phyloP scores from a whole-genome alignment of 2,888 invertebrate genomes.

The Caenorhabditis virilis region DNA sequence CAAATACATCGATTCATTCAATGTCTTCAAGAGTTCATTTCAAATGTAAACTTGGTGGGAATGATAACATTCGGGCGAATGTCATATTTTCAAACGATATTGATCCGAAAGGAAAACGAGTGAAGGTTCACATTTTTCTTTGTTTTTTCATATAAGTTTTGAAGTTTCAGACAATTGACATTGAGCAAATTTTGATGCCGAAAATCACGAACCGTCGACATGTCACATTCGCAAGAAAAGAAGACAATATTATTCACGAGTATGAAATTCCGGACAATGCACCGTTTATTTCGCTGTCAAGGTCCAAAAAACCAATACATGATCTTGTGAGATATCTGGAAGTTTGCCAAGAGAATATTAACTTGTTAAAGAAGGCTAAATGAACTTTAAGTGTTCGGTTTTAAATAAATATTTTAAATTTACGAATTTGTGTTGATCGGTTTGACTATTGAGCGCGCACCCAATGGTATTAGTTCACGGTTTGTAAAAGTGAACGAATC shows the following conservation, averaged over 20 bases:
- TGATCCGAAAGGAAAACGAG: too few relatives aligned
- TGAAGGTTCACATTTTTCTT: background rate
- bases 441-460: too few relatives aligned
- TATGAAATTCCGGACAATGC: background rate
- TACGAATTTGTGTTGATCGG: too few relatives aligned
- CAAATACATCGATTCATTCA: background rate
- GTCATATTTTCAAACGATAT: conserved; percentile 1
- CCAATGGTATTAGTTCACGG: too few relatives aligned
- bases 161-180: background rate
- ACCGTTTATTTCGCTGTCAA: background rate
- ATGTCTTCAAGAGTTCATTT: background rate
- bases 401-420: too few relatives aligned
- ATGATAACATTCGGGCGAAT: background rate
- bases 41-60: background rate
- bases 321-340: conserved; percentile 2
- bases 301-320: background rate
- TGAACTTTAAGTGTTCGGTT: too few relatives aligned
- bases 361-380: too few relatives aligned
- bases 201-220: background rate
- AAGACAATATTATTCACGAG: conserved; percentile 1
- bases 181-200: background rate
- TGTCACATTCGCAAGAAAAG: conserved; percentile 2
- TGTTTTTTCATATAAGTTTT: background rate
- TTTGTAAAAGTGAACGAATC: too few relatives aligned
- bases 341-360: too few relatives aligned